A percentile compares a stretch with the other conserved stretches of the same genome.
These are phyloP conservation scores for Aplochiton taeniatus DNA, from an alignment of 2,797 vertebrate species.

Conservation along the genomic window DNA sequence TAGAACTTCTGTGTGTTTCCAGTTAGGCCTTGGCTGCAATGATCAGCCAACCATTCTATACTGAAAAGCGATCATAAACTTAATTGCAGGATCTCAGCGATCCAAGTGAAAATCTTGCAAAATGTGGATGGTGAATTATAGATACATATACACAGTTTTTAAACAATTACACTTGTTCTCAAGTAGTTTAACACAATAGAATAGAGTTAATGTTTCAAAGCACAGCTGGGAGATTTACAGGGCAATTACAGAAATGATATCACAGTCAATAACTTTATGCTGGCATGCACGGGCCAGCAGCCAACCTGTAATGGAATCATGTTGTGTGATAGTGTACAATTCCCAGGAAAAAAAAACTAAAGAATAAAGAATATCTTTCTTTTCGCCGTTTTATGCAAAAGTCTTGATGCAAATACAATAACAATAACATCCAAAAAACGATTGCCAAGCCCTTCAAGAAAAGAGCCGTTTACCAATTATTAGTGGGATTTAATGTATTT, in stretches of 20 bases:
- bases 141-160: background rate
- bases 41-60: conserved; percentile 8
- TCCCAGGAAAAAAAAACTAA: no score
- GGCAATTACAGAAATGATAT: conserved; percentile 1
- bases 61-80: conserved; percentile 22
- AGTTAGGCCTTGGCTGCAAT: conserved; percentile 16
- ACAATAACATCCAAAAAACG: background rate
- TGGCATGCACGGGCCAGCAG: no score
- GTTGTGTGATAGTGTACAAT: no score
- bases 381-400: background rate
- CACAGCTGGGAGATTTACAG: conserved; percentile 2
- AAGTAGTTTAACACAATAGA: background rate
- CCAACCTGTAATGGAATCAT: no score
- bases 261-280: background rate
- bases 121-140: conserved; percentile 2
- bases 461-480: background rate
- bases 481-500: background rate
- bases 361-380: background rate
- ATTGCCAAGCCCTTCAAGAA: background rate
- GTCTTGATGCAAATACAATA: background rate
- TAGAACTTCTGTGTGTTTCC: conserved; percentile 1
- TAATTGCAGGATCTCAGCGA: conserved; percentile 16
- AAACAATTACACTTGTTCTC: background rate
- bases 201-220: background rate
- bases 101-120: background rate